Evolutionary conservation across 2,888 invertebrate genomes (phyloP).

Genomic region (Blastobasis lacticolella): DNA sequence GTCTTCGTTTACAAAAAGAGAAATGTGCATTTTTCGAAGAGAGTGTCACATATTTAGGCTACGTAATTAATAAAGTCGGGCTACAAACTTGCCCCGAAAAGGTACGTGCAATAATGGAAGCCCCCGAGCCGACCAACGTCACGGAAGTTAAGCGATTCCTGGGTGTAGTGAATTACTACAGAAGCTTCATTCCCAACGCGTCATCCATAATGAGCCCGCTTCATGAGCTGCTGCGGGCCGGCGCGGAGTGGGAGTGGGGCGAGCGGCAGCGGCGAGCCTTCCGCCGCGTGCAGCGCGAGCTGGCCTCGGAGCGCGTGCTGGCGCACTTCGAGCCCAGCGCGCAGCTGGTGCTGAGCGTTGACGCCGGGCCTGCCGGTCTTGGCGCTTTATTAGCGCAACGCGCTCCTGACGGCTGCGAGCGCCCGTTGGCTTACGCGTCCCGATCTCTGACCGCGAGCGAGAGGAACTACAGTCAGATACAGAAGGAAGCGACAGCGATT

Average conservation of each 20-base stretch:
- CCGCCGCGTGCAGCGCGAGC: constrained; percentile 5
- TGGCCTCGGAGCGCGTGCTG: too few species aligned
- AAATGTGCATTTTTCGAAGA: constrained; percentile 13
- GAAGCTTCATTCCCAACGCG: background rate
- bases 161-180: background rate
- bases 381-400: constrained; percentile 11
- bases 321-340: too few species aligned
- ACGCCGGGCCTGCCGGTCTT: constrained; percentile 10
- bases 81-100: constrained; percentile 15
- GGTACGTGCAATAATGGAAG: constrained; percentile 18
- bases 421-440: constrained; percentile 8
- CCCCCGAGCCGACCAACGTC: constrained; percentile 14
- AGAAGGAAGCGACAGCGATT: constrained; percentile 11
- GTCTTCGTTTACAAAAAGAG: constrained; percentile 8
- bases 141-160: constrained; percentile 10
- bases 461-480: constrained; percentile 8
- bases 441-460: constrained; percentile 1
- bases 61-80: constrained; percentile 14
- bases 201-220: background rate
- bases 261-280: too few species aligned
- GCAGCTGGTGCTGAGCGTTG: too few species aligned
- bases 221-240: background rate
- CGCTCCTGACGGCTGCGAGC: constrained; percentile 1
- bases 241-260: constrained; percentile 3
- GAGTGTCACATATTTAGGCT: constrained; percentile 14